Evolutionary conservation across 1,140 invertebrate genomes (phyloP).

Genomic region (Campoletis sonorensis): DNA sequence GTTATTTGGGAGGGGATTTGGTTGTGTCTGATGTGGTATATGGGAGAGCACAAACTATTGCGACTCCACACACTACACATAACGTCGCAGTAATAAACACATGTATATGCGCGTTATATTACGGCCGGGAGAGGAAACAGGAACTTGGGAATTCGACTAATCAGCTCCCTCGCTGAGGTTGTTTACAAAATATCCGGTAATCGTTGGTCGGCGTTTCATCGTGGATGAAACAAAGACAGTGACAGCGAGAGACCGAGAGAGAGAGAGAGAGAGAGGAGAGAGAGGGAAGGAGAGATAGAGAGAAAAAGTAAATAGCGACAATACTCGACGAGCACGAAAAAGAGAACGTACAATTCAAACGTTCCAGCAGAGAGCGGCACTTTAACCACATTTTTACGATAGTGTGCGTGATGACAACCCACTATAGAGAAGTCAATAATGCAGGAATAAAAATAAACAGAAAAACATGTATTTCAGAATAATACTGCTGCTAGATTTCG

Average conservation of each 20-base stretch:
- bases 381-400: no score
- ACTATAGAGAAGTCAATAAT: no score
- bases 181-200: constrained; percentile 65
- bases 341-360: no score
- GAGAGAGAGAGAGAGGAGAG: not conserved
- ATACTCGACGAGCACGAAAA: no score
- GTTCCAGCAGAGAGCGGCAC: no score
- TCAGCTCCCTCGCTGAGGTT: constrained; percentile 62
- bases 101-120: not conserved
- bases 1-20: not conserved
- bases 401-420: no score
- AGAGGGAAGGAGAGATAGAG: not conserved
- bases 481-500: no score
- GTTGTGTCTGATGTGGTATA: not conserved
- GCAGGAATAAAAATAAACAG: no score
- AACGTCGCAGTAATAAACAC: not conserved
- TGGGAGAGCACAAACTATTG: not conserved
- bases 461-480: no score
- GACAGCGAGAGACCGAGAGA: not conserved
- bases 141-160: constrained; percentile 61
- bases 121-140: constrained; percentile 36
- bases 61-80: not conserved
- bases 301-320: not conserved
- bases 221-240: not conserved
- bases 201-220: not conserved